Conservation (phyloP, 2,888 invertebrate genomes). For the Nasonia oneida region DNA sequence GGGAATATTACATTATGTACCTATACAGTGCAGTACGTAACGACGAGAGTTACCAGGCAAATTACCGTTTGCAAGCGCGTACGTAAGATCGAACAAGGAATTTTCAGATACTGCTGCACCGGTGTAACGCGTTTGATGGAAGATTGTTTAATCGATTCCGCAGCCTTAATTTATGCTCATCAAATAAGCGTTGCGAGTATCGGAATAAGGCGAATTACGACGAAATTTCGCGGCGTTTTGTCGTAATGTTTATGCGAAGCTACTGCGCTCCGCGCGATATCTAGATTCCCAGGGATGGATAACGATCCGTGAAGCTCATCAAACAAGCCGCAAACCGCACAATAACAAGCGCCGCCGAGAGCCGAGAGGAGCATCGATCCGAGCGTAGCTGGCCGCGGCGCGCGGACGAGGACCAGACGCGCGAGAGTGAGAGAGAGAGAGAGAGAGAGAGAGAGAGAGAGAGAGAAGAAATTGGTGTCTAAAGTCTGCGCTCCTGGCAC, state of each 20-base stretch:
- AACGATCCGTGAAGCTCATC: background rate
- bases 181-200: background rate
- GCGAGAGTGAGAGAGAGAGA: background rate
- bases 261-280: background rate
- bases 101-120: background rate
- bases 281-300: background rate
- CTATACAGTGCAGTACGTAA: background rate
- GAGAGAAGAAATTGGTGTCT: conserved; percentile 24
- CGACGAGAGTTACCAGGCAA: background rate
- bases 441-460: background rate
- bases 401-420: background rate
- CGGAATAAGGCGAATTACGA: background rate
- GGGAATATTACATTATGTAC: background rate
- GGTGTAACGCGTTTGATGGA: background rate
- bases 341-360: background rate
- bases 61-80: background rate
- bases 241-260: background rate
- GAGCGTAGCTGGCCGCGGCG: background rate
- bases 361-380: background rate
- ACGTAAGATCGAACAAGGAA: background rate
- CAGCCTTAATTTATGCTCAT: background rate
- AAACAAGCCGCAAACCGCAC: background rate
- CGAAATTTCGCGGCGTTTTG: background rate
- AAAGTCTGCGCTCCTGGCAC: conserved; percentile 6
- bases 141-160: background rate